Base-by-base conservation (phyloP, 2,113 vertebrate genomes). In the Cavia porcellus region DNA sequence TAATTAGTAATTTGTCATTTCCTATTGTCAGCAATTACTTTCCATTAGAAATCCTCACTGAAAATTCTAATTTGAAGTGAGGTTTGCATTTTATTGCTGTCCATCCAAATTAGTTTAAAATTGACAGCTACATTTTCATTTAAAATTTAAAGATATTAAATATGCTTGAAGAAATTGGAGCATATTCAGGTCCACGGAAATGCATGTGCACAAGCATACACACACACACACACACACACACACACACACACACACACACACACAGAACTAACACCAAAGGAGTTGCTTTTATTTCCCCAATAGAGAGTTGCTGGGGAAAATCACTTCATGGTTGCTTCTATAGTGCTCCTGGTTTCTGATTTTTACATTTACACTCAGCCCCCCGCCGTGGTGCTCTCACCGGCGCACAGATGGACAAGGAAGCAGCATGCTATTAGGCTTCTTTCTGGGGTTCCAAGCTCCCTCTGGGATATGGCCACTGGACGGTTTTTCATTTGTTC, bases 1-100 rank as follows among this genome's bases (percentile, higher is more conserved):
- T 99, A 99, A 99, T 99, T 99, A 99, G 99, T 99, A 99, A 99
- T 99, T 99, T 99, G 99, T 99, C 99, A 99, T 99, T 99, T 99
- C 98, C 99, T 99, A 99, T 99, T 99, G 99, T 99, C 99, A 99
- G 99, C 99, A 99, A 99, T 99, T 99, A 99, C 98, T 99, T 99
- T 99, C 98, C 99, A 99, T 99, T 99, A 99, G 98, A 99, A 99
- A 99, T 98, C 98, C 98, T 98, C 98, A 98, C 98, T 98, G 99
- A 99, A 99, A 99, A 98, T 99, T 99, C 98, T 99, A 99, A 99
- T 99, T 99, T 98, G 99, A 99, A 99, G 98, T 99, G 98, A 99
- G 99, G 98, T 98, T 99, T 98, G 98, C 98, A 98, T 99, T 99
- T 99, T 98, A 99, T 98, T 99, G 98, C 99, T 99, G 99, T 99